Base-by-base conservation (phyloP, 2,113 vertebrate species). In the Oxyruncus cristatus region DNA sequence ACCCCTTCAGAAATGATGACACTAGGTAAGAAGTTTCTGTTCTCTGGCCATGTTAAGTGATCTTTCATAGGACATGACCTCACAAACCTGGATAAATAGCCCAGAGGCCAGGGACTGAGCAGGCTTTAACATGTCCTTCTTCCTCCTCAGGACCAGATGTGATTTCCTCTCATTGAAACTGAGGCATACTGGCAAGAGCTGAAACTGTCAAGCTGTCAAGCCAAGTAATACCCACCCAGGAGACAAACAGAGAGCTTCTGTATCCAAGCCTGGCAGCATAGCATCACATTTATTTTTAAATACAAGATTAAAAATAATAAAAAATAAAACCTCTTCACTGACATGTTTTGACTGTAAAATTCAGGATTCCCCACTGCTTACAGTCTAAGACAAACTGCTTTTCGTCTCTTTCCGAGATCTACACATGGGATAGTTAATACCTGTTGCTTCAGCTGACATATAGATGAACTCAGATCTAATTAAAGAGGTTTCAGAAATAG, bases 401-500 rank as follows among this genome's bases (percentile, higher is more conserved):
- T 95, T 92, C 78, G 53, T 93, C 77, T 92, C 42, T 55, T 88
- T 86, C 91, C 62, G 72, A 52, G 72, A 56, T 19, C 53, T 77
- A 70, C 75, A 50, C 10, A 30, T 58, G 84, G 65, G 91, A 79
- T 59, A 73, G 89, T 91, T 92, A 96, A 96, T 96, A 89, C 81
- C 30, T 95, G 91, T 92, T 95, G 66, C 93, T 79, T 88, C 93
- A 93, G 77, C 58, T 94, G 91, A 96, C 56, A 86, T 80, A 95
- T 46, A 32, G 78, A 90, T 95, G 85, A 93, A 79, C 73, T 96
- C 72, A 75, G 55, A 93, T 93, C 59, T 88, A 97, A 97, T 98
- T 97, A 96, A 97, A 97, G 92, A 96, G 56, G 73, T 85, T 96
- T 95, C 85, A 93, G 65, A 97, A 97, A 91, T 63, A 97, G 96